Conservation (phyloP, 2,113 vertebrate genomes). For the Salvator merianae region DNA sequence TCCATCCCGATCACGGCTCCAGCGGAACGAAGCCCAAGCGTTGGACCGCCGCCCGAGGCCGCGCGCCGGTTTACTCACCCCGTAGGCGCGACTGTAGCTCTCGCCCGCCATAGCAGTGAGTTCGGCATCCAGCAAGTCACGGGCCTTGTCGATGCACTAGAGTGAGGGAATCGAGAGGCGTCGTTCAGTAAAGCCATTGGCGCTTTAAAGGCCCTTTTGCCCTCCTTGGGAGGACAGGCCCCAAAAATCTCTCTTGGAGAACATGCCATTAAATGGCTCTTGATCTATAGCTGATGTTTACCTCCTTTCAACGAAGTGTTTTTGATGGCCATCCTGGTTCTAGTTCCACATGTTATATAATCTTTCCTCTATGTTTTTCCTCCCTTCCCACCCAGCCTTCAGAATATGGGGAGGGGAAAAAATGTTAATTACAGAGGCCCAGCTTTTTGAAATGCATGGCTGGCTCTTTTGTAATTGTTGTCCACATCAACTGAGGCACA, state of each 20-base stretch:
- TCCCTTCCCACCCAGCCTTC: neutral
- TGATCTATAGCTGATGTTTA: no score
- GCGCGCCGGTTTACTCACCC: conserved; percentile 75
- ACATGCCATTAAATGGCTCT: no score
- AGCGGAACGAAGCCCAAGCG: conserved; percentile 12
- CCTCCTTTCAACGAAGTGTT: no score
- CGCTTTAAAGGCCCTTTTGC: neutral
- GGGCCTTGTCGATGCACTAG: conserved; percentile 98
- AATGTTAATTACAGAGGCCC: conserved; percentile 35
- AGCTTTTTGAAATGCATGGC: conserved; percentile 13
- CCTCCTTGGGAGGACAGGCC: neutral
- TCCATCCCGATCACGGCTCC: conserved; percentile 61
- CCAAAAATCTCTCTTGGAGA: no score
- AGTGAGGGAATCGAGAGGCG: conserved; percentile 3
- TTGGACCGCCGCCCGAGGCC: conserved; percentile 9
- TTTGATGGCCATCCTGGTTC: conserved; percentile 1
- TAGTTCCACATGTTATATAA: conserved; percentile 51
- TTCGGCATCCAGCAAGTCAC: conserved; percentile 95
- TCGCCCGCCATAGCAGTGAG: conserved; percentile 98
- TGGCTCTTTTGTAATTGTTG: conserved; percentile 37
- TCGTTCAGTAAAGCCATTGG: no score
- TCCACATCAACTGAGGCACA: conserved; percentile 25
- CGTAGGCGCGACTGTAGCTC: conserved; percentile 97
- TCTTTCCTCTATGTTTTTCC: conserved; percentile 32
- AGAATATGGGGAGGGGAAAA: conserved; percentile 36